Conservation (phyloP, 2,113 vertebrate species). For the Rafetus swinhoei region DNA sequence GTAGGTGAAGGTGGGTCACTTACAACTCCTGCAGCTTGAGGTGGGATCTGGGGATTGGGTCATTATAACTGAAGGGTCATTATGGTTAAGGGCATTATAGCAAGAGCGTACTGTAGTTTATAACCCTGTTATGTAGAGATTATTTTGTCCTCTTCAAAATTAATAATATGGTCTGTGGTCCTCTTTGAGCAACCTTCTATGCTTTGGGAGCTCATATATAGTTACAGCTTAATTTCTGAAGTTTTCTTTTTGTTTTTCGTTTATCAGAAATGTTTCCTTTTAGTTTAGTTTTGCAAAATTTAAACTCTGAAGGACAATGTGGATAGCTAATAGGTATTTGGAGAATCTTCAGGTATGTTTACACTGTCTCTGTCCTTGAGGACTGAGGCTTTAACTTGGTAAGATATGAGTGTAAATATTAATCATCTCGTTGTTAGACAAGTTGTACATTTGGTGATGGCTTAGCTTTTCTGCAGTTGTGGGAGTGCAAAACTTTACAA, state of each 20-base stretch:
- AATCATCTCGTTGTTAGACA: fast-evolving
- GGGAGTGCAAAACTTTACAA: not conserved
- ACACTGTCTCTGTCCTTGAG: not conserved
- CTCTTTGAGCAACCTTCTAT: not conserved
- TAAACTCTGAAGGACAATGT: not conserved
- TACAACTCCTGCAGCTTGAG: too few species aligned
- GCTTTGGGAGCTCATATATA: not conserved
- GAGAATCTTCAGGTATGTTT: not conserved
- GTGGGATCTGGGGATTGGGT: too few species aligned
- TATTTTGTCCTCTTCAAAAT: constrained; percentile 4
- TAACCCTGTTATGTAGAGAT: not conserved
- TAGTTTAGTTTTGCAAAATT: not conserved
- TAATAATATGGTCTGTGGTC: not conserved
- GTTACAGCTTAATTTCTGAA: not conserved
- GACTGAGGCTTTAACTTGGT: fast-evolving
- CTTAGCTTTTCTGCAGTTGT: not conserved
- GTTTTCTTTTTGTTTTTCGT: not conserved
- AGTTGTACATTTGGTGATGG: not conserved
- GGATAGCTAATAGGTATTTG: not conserved
- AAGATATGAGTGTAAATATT: not conserved
- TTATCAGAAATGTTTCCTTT: not conserved
- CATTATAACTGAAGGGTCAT: too few species aligned
- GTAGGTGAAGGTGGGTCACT: fast-evolving
- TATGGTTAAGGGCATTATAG: too few species aligned
- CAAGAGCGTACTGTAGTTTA: not conserved